Percentiles rank a stretch among this genome's conserved stretches.
Conservation (phyloP, 2,797 vertebrate genomes). For the Alfaro cultratus region DNA sequence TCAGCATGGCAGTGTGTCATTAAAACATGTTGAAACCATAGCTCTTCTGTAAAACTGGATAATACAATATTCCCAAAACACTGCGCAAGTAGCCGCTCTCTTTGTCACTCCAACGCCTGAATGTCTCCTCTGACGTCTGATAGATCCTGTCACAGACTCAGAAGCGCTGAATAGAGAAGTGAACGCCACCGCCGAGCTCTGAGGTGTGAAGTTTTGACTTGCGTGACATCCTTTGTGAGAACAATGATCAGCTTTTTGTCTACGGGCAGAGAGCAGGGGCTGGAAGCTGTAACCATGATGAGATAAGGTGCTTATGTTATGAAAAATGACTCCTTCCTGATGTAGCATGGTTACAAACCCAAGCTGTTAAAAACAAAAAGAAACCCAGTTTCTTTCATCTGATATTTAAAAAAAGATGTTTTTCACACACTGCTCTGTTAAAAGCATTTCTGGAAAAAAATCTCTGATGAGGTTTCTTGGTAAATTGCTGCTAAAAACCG, state of each 20-base stretch:
- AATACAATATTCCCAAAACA: no score
- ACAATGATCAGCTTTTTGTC: constrained; percentile 1
- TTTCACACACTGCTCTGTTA: background rate
- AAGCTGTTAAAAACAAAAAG: background rate
- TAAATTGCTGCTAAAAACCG: background rate
- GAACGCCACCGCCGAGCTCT: background rate
- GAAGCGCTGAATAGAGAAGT: constrained; percentile 21
- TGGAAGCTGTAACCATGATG: constrained; percentile 20
- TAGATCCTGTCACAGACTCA: constrained; percentile 23
- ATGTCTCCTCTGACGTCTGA: no score
- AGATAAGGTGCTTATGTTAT: constrained; percentile 4
- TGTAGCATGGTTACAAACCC: constrained; percentile 37
- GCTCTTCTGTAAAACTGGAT: no score
- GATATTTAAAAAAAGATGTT: background rate
- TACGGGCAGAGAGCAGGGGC: background rate
- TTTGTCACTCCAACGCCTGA: no score
- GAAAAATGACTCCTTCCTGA: constrained; percentile 26
- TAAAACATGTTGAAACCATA: no score
- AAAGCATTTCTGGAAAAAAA: background rate
- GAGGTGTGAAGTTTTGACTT: constrained; percentile 14
- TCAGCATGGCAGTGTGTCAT: no score
- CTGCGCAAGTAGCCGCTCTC: no score
- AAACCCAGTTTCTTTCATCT: background rate
- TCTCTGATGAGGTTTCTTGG: background rate
- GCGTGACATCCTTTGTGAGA: background rate